phyloP scores from a whole-genome alignment of 1,140 invertebrate species.

The Fopius arisanus region DNA sequence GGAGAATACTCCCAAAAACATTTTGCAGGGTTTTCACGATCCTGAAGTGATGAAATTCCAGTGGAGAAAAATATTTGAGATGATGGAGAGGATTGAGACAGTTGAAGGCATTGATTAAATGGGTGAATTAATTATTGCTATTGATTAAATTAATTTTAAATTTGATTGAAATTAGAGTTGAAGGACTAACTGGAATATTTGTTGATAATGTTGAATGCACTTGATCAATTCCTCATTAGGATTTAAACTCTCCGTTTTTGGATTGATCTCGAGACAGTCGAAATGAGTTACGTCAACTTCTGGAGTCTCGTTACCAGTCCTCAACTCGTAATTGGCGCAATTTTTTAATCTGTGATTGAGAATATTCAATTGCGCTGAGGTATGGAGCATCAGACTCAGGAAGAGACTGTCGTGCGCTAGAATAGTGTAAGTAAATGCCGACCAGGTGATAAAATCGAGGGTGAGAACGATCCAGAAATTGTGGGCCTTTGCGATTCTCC shows the following conservation, averaged over 20 bases:
- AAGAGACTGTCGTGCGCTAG: not conserved
- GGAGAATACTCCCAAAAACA: not conserved
- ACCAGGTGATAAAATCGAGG: not conserved
- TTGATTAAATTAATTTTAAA: not conserved
- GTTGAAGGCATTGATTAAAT: no score
- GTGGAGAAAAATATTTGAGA: no score
- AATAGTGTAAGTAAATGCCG: not conserved
- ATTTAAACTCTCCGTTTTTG: not conserved
- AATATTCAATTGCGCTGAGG: not conserved
- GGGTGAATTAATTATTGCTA: no score
- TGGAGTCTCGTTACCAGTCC: not conserved
- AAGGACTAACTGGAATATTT: not conserved
- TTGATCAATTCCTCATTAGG: not conserved
- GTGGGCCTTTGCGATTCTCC: not conserved
- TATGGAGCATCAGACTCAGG: not conserved
- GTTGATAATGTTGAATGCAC: not conserved
- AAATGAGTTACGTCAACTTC: not conserved
- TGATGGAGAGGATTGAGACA: no score
- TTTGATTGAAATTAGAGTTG: not conserved
- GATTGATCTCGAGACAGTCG: not conserved
- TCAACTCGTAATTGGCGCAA: not conserved
- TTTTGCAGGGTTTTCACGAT: not conserved
- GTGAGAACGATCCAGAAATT: not conserved
- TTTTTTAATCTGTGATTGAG: not conserved
- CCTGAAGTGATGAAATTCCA: not conserved